Conservation (phyloP, 1,140 invertebrate species). For the Drosophila repletoides region DNA sequence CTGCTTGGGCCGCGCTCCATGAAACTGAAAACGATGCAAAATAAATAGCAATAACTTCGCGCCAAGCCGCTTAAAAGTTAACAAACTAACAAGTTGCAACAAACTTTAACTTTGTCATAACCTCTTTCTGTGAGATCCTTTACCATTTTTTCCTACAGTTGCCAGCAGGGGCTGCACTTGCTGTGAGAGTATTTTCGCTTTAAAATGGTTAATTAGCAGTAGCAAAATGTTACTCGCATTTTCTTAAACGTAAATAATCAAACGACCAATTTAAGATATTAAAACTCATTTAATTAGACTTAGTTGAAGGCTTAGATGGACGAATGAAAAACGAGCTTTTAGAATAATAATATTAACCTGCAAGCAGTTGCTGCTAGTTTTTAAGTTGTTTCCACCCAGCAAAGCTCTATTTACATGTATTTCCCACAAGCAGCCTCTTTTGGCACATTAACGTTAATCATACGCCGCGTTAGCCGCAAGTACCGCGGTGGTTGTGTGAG, state of each 20-base stretch:
- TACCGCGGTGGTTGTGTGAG: constrained; percentile 34
- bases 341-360: no score
- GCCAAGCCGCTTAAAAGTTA: constrained; percentile 73
- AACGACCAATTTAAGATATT: no score
- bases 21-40: constrained; percentile 63
- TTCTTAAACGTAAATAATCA: no score
- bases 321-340: no score
- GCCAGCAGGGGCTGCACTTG: neutral
- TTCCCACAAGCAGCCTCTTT: neutral
- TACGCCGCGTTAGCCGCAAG: constrained; percentile 58
- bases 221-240: constrained; percentile 4
- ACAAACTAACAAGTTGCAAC: constrained; percentile 55
- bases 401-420: no score
- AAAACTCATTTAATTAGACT: no score
- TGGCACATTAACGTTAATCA: constrained; percentile 35
- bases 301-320: no score
- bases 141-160: constrained; percentile 27
- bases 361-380: no score
- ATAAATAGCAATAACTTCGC: constrained; percentile 72
- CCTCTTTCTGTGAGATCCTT: constrained; percentile 45
- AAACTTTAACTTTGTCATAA: constrained; percentile 74
- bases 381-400: no score
- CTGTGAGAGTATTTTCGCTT: constrained; percentile 8
- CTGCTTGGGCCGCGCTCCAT: constrained; percentile 37
- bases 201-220: constrained; percentile 63